Percentiles rank a stretch among this genome's conserved stretches.
Evolutionary conservation across 2,113 vertebrate genomes (phyloP).

Genomic region (Pseudorhombus dupliciocellatus): DNA sequence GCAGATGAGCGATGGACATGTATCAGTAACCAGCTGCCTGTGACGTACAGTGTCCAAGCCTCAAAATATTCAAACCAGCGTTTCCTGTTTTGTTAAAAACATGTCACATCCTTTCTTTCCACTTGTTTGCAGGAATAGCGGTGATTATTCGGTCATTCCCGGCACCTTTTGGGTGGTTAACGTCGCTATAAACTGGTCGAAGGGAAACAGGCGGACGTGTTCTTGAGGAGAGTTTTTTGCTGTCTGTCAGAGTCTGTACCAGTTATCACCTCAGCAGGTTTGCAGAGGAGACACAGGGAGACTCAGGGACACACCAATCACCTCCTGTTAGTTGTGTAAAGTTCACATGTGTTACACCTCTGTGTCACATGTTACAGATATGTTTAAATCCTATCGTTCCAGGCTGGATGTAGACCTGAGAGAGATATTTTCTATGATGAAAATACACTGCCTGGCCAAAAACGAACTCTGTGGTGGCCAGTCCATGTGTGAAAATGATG

Average conservation of each 20-base stretch:
- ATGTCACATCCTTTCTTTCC: not conserved
- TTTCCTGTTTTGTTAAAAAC: not conserved
- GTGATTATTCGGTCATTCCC: no score
- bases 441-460: no score
- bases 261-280: conserved; percentile 36
- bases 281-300: conserved; percentile 15
- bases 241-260: conserved; percentile 33
- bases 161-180: not conserved
- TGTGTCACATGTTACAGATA: not conserved
- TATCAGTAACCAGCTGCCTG: not conserved
- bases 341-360: not conserved
- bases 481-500: no score
- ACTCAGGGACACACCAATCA: conserved; percentile 1
- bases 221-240: conserved; percentile 40
- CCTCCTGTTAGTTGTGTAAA: no score
- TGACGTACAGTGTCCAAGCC: not conserved
- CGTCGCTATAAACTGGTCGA: not conserved
- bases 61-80: not conserved
- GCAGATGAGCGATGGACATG: not conserved
- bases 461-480: no score
- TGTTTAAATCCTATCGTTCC: not conserved
- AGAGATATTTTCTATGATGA: no score
- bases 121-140: not conserved
- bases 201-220: not conserved
- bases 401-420: no score